phyloP scores from a whole-genome alignment of 2,797 vertebrate genomes.

The Coracias cyanogaster region DNA sequence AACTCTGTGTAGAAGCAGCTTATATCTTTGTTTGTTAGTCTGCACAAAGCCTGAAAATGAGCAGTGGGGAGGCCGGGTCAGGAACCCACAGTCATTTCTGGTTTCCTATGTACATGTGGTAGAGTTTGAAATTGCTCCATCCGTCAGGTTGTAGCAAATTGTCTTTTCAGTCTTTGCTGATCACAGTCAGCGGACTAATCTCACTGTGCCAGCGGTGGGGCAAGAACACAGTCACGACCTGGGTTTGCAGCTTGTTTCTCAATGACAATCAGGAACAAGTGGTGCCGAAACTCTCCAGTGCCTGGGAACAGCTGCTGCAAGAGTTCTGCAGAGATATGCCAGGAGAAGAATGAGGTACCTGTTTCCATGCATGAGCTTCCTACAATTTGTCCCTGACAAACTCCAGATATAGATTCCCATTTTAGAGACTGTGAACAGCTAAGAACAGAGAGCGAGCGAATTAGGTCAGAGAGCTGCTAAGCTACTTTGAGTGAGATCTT shows the following conservation, averaged over 20 bases:
- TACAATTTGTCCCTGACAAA: slow-evolving; percentile 14
- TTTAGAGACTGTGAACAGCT: slow-evolving; percentile 21
- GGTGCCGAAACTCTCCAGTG: neutral
- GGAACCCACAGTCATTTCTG: neutral
- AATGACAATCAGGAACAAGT: neutral
- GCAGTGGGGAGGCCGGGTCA: neutral
- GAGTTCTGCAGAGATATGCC: neutral
- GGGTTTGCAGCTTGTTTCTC: neutral
- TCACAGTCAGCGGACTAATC: neutral
- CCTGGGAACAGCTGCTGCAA: neutral
- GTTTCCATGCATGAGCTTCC: slow-evolving; percentile 10
- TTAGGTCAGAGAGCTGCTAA: neutral
- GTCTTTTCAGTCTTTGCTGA: neutral
- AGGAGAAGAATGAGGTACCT: neutral
- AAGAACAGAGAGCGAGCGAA: neutral
- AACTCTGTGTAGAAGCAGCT: neutral
- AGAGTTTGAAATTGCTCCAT: neutral
- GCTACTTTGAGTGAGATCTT: neutral
- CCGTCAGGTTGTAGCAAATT: neutral
- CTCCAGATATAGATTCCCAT: neutral
- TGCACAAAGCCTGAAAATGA: neutral
- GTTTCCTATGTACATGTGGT: neutral
- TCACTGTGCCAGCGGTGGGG: neutral
- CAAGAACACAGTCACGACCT: neutral
- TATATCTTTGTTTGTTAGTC: neutral